A percentile compares a stretch with the other conserved stretches of the same genome.
phyloP scores from a whole-genome alignment of 2,113 vertebrate genomes.

The Heptranchias perlo region DNA sequence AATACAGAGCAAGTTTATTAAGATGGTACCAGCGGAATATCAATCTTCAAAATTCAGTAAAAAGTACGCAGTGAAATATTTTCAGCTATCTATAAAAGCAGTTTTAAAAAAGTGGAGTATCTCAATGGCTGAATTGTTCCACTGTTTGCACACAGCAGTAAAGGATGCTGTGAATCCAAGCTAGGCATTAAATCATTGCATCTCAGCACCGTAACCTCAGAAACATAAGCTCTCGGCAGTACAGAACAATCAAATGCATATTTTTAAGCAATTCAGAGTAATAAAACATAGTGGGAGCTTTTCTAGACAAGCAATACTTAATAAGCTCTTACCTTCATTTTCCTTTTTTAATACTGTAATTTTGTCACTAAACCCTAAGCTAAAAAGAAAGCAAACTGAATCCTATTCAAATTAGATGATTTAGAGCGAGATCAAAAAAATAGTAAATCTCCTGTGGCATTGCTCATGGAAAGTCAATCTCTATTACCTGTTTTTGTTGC shows the following conservation, averaged over 20 bases:
- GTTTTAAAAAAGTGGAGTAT: not conserved
- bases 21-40: not conserved
- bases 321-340: not conserved
- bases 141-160: conserved; percentile 31
- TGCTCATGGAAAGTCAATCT: not conserved
- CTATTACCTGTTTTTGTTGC: not conserved
- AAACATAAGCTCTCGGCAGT: not conserved
- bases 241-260: not conserved
- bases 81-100: not conserved
- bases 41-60: not conserved
- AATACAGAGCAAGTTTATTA: not conserved
- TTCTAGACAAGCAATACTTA: not conserved
- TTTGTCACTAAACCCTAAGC: not conserved
- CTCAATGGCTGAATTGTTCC: not conserved
- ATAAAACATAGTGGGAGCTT: not conserved
- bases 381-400: not conserved
- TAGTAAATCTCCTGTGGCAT: not conserved
- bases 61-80: not conserved
- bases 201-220: not conserved
- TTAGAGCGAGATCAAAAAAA: not conserved
- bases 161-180: conserved; percentile 60
- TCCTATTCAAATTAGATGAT: not conserved
- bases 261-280: not conserved
- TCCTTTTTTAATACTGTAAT: not conserved
- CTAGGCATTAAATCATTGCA: conserved; percentile 59